Conservation (phyloP, 2,888 invertebrate genomes). For the Allophyes oxyacanthae region DNA sequence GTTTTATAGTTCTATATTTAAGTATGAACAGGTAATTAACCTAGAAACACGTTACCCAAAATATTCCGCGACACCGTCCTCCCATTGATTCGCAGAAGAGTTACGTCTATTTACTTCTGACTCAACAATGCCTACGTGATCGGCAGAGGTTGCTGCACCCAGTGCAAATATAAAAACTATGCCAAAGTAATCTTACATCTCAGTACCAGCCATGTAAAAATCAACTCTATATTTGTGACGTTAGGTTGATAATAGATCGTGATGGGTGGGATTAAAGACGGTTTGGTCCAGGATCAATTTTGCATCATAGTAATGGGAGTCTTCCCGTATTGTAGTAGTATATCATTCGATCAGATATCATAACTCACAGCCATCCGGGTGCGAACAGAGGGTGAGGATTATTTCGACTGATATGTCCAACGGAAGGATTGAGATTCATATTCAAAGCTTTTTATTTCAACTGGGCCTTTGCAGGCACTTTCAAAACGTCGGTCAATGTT, state of each 20-base stretch:
- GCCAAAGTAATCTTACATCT: constrained; percentile 7
- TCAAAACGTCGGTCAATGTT: too few relatives aligned
- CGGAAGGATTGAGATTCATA: constrained; percentile 24
- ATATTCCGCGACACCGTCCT: constrained; percentile 29
- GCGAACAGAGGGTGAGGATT: constrained; percentile 23
- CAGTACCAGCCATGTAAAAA: constrained; percentile 31
- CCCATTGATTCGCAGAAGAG: constrained; percentile 32
- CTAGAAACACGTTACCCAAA: constrained; percentile 46
- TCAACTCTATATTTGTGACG: rapidly evolving
- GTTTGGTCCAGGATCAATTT: constrained; percentile 49
- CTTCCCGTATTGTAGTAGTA: constrained; percentile 75
- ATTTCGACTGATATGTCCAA: constrained; percentile 34
- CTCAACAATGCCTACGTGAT: constrained; percentile 57
- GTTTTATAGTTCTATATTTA: not conserved
- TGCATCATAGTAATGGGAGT: constrained; percentile 72
- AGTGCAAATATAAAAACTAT: constrained; percentile 73
- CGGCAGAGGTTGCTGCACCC: constrained; percentile 74
- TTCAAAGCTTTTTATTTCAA: too few relatives aligned
- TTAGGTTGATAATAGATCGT: constrained; percentile 34
- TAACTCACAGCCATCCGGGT: constrained; percentile 37
- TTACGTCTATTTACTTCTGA: constrained; percentile 35
- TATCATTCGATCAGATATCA: constrained; percentile 65
- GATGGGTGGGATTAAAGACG: constrained; percentile 10
- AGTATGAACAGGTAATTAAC: constrained; percentile 25
- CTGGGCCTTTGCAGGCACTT: too few relatives aligned